Base-by-base conservation (phyloP, 2,113 vertebrate genomes). In the Elephas maximus region DNA sequence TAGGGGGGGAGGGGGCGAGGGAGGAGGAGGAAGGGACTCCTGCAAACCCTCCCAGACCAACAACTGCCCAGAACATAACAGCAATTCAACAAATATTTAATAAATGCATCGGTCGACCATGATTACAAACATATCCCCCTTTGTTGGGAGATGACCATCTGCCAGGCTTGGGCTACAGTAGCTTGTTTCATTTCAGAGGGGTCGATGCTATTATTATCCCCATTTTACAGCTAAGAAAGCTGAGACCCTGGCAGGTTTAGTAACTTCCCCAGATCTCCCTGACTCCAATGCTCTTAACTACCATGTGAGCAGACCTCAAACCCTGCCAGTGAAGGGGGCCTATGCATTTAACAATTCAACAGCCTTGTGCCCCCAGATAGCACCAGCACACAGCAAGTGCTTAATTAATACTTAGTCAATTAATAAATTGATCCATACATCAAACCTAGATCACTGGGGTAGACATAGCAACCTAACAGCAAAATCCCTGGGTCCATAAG, bases 151-250 rank as follows among this genome's bases (percentile, higher is more conserved):
- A 23, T 74, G n/a, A 23, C 51, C 76, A 69, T 37, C 26, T 67
- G 12, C 77, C 48, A 33, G 77, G 57, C 8, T 69, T 33, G 9
- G 21, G 45, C 44, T n/a, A 78, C 7, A 12, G n/a, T n/a, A 30
- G n/a, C 57, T 90, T 14, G 0, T 77, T 89, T 82, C 5, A 33
- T n/a, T 83, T 48, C 48, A 74, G 37, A 23, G 4, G 26, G 10
- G 9, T 41, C 20, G 62, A 15, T 53, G 7, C 5, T 17, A 28
- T 77, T 63, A 21, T 71, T 48, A 48, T 37, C 63, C 77, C 20
- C 9, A 15, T 81, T 90, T 96, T 60, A 91, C 41, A 93, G 78
- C 48, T 30, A 51, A 67, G 76, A 57, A 80, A 83, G 60, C 76
- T 84, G 63, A 92, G 73, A 83, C 18, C 26, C 10, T 37, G 48